Conservation (phyloP, 2,797 vertebrate species). For the Sarcoramphus papa region DNA sequence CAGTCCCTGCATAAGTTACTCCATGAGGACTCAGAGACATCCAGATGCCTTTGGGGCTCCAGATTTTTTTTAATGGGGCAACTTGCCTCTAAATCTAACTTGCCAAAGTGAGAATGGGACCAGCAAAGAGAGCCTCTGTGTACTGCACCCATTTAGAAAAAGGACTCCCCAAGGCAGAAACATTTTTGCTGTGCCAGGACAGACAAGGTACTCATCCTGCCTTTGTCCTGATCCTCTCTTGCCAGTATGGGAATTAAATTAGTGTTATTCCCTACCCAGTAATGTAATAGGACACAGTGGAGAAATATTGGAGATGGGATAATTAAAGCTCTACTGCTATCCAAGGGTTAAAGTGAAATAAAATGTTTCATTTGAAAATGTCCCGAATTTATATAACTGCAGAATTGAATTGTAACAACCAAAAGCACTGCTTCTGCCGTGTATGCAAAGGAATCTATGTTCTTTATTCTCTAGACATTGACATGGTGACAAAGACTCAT, state of each 20-base stretch:
- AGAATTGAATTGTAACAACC: not conserved
- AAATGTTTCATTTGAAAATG: not conserved
- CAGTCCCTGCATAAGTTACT: not conserved
- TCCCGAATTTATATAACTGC: not conserved
- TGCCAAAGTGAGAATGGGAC: not conserved
- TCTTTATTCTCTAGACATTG: constrained; percentile 57
- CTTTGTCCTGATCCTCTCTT: not conserved
- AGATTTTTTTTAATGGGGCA: not conserved
- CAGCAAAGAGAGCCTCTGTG: not conserved
- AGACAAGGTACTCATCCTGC: not conserved
- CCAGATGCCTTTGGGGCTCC: not conserved
- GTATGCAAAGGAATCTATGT: not conserved
- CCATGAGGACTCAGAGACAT: no score
- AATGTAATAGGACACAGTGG: not conserved
- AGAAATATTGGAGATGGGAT: not conserved
- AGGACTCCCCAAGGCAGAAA: not conserved
- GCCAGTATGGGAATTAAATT: not conserved
- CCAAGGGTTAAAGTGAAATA: not conserved
- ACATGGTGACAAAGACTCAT: not conserved
- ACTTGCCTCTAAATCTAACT: not conserved
- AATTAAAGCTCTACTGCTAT: not conserved
- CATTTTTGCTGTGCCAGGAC: not conserved
- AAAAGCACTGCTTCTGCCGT: not conserved
- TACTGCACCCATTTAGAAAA: not conserved
- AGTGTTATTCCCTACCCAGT: not conserved